Evolutionary conservation across 2,888 invertebrate genomes (phyloP), one percentile per base, ranked within the genome.

Genomic region (Acanthacorydalis orientalis): DNA sequence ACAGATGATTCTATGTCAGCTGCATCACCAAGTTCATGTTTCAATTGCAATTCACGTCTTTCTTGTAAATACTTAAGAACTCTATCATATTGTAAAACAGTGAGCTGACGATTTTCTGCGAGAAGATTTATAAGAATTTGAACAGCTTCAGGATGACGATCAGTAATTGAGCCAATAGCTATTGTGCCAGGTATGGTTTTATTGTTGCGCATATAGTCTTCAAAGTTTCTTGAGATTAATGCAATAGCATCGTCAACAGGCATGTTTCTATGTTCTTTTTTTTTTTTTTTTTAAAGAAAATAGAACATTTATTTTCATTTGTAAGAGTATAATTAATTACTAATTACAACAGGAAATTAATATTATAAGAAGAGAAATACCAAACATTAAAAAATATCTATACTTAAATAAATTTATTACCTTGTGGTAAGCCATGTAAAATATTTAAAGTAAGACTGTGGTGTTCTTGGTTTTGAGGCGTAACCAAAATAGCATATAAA

Each of bases 201-300:
- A 49, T 70, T 67, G 15, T 72, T 71, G 48, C 71, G 65, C 63
- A 74, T 70, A 58, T 78, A 79, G 55, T 63, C 69, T 31, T 74
- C 73, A 58, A 79, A 81, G 57, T 88, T 85, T 1, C 81, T 74
- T 8, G 78, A 75, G 32, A 95, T 71, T 51, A 93, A 69, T 53
- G 75, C 75, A 49, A 93, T 68, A 0, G 93, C 90, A 65, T 93
- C 92, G 48, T 95, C 92, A 37, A 92, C 62, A 0, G 92, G 92
- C 90, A 95, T 95, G 68, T 95, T 93, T 55, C 95, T 80, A 66
- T 95, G 95, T 61, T 93, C 95, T 81, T 72, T 53, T n/a, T n/a
- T n/a, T n/a, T n/a, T n/a, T n/a, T n/a, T n/a, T n/a, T n/a, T n/a
- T 62, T 57, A 53, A 53, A 47, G 48, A 50, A 50, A 23, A 47